Evolutionary conservation across 1,140 invertebrate species (phyloP).

Genomic region (Philopotamus ludificatus): DNA sequence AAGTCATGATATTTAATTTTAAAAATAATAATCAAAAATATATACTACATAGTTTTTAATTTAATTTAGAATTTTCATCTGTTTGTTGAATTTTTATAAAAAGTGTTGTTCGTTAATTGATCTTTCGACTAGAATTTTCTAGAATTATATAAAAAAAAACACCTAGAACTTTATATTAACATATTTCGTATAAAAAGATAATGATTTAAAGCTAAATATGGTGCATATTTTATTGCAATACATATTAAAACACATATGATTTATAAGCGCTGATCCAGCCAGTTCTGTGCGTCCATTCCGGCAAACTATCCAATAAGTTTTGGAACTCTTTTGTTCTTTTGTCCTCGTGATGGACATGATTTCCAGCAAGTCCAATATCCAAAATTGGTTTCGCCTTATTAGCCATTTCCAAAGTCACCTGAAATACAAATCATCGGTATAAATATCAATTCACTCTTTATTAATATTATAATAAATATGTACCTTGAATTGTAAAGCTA

Average conservation of each 20-base stretch:
- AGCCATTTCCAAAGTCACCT: not conserved
- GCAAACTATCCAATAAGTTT: conserved; percentile 25
- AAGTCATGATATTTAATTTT: too few species aligned
- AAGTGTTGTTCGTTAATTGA: not conserved
- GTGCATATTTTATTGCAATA: conserved; percentile 4
- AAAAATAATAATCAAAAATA: too few species aligned
- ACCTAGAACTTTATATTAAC: not conserved
- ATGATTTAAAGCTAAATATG: too few species aligned
- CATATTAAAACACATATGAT: conserved; percentile 25
- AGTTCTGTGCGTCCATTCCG: conserved; percentile 29
- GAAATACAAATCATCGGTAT: too few species aligned
- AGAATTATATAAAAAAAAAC: not conserved
- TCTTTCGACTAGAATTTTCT: too few species aligned
- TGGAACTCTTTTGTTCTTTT: conserved; percentile 26
- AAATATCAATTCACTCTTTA: too few species aligned
- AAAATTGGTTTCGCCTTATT: conserved; percentile 12
- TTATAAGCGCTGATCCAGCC: conserved; percentile 34
- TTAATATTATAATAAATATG: too few species aligned
- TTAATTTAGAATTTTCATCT: not conserved
- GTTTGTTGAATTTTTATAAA: not conserved
- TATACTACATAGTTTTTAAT: too few species aligned
- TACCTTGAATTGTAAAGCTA: too few species aligned
- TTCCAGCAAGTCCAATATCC: conserved; percentile 30
- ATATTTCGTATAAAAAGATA: not conserved
- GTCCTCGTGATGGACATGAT: conserved; percentile 34